Evolutionary conservation across 2,888 invertebrate genomes (phyloP).

Genomic region (Ichneumoninae sp.): DNA sequence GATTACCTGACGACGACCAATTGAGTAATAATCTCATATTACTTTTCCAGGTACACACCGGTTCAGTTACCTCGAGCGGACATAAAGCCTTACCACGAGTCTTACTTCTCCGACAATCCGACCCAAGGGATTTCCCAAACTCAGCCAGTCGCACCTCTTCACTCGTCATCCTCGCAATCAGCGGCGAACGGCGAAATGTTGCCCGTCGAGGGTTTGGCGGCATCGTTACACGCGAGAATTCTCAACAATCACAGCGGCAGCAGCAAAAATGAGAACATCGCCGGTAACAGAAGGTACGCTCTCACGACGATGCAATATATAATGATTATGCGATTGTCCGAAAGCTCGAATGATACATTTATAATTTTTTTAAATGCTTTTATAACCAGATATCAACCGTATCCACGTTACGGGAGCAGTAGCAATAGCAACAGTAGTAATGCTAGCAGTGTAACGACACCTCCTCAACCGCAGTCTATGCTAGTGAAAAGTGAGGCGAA

Average conservation of each 20-base stretch:
- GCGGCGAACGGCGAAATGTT: constrained; percentile 80
- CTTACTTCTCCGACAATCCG: constrained; percentile 88
- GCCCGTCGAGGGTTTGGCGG: constrained; percentile 90
- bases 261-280: constrained; percentile 78
- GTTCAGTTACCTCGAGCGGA: constrained; percentile 88
- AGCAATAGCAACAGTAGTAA: constrained; percentile 73
- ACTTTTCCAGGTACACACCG: constrained; percentile 85
- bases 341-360: not conserved
- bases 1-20: not conserved
- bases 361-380: constrained; percentile 19
- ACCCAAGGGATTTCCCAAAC: constrained; percentile 75
- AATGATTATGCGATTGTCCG: not conserved
- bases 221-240: constrained; percentile 92
- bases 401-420: constrained; percentile 78
- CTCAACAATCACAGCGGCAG: constrained; percentile 86
- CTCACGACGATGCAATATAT: not conserved
- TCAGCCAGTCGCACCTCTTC: constrained; percentile 76
- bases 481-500: constrained; percentile 79
- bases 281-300: constrained; percentile 75
- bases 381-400: constrained; percentile 80
- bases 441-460: constrained; percentile 74
- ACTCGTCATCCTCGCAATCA: constrained; percentile 80
- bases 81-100: constrained; percentile 90
- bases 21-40: not conserved
- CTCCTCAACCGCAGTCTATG: constrained; percentile 77